Conservation (phyloP, 2,888 invertebrate genomes). For the Brachypterus glaber region DNA sequence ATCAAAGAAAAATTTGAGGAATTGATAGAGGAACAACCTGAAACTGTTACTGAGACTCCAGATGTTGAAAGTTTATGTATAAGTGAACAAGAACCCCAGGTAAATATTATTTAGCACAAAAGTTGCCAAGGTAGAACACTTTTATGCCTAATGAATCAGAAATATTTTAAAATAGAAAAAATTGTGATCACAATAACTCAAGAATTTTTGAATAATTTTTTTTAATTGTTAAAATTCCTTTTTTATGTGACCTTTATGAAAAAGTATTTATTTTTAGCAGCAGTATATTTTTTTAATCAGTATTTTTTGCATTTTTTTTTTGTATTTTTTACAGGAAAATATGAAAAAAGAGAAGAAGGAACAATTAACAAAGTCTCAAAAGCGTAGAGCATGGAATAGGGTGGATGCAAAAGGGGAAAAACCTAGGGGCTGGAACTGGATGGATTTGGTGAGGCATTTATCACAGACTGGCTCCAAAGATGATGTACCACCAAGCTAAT, state of each 20-base stretch:
- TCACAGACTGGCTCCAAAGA: slow-evolving; percentile 64
- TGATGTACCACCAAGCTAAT: no score
- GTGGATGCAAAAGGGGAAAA: slow-evolving; percentile 72
- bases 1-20: slow-evolving; percentile 72
- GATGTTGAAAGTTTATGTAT: slow-evolving; percentile 49
- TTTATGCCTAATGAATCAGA: no score
- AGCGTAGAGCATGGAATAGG: slow-evolving; percentile 77
- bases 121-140: no score
- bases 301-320: slow-evolving; percentile 2
- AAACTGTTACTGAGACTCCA: slow-evolving; percentile 36
- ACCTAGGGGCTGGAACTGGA: slow-evolving; percentile 89
- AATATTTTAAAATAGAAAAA: slow-evolving; percentile 2
- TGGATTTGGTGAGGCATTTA: slow-evolving; percentile 91
- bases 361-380: slow-evolving; percentile 85
- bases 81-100: slow-evolving; percentile 34
- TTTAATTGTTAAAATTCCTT: no score
- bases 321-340: slow-evolving; percentile 27
- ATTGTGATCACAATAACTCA: no score
- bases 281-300: not conserved
- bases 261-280: slow-evolving; percentile 8
- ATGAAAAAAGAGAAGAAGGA: slow-evolving; percentile 64
- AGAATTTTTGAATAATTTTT: no score
- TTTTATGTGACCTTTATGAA: no score
- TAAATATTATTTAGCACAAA: no score
- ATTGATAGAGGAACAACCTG: slow-evolving; percentile 62